Conservation (phyloP, 2,113 vertebrate species). For the Ceratotherium simum region DNA sequence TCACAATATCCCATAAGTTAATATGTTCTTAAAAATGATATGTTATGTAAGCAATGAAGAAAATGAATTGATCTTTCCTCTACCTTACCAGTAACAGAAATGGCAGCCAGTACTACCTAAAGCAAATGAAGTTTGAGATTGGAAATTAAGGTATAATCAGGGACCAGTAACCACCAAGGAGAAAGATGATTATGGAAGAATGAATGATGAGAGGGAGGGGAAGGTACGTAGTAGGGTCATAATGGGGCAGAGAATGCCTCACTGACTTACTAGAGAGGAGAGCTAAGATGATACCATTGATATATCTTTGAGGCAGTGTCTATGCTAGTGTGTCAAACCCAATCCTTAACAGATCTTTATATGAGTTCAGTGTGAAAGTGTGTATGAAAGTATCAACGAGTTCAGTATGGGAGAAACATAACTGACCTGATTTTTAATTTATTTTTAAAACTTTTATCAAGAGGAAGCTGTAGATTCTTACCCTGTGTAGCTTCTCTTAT, state of each 20-base stretch:
- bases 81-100: neutral
- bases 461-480: neutral
- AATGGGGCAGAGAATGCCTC: neutral
- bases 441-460: neutral
- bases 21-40: slow-evolving; percentile 7
- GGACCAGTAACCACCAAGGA: neutral
- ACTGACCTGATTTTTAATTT: neutral
- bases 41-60: neutral
- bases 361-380: neutral
- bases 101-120: neutral
- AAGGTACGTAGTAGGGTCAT: neutral
- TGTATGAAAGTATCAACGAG: neutral
- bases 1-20: neutral
- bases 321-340: neutral
- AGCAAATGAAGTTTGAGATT: neutral
- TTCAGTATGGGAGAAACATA: neutral
- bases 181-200: neutral
- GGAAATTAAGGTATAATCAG: neutral
- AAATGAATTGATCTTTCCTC: neutral
- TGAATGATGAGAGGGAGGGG: neutral
- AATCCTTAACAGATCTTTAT: neutral
- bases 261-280: neutral
- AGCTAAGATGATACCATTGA: neutral
- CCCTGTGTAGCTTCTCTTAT: neutral
- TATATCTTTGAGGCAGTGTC: neutral